phyloP scores from a whole-genome alignment of 2,113 vertebrate genomes.

The Seriola quinqueradiata region DNA sequence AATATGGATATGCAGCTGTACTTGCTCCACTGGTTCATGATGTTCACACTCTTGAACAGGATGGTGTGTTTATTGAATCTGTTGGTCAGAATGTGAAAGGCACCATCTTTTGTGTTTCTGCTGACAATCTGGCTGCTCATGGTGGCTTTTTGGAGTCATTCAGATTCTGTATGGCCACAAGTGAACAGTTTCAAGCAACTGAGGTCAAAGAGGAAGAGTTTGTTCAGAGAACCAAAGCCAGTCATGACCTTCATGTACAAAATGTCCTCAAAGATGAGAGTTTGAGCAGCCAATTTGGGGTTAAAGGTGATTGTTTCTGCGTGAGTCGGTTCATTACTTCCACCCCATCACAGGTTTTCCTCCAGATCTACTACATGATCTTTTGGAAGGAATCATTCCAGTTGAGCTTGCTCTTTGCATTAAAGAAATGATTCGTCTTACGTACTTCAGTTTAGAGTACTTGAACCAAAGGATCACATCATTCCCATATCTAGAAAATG shows the following conservation, averaged over 20 bases:
- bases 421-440: neutral
- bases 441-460: constrained; percentile 5
- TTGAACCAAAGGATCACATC: constrained; percentile 4
- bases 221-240: constrained; percentile 5
- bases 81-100: constrained; percentile 11
- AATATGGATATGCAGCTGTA: constrained; percentile 37
- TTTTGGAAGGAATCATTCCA: neutral
- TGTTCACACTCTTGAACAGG: constrained; percentile 4
- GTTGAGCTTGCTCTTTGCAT: neutral
- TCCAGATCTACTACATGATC: constrained; percentile 25
- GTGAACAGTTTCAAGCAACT: constrained; percentile 6
- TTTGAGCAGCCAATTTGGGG: constrained; percentile 1
- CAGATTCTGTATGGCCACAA: constrained; percentile 23
- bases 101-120: constrained; percentile 45
- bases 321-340: constrained; percentile 26
- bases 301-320: constrained; percentile 33
- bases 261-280: neutral
- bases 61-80: constrained; percentile 24
- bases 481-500: constrained; percentile 32
- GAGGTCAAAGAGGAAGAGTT: neutral
- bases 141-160: constrained; percentile 42
- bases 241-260: constrained; percentile 11
- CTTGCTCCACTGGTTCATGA: neutral
- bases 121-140: constrained; percentile 57
- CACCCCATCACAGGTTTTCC: constrained; percentile 13